Conservation (phyloP, 2,113 vertebrate species). For the Pelmatolapia mariae region DNA sequence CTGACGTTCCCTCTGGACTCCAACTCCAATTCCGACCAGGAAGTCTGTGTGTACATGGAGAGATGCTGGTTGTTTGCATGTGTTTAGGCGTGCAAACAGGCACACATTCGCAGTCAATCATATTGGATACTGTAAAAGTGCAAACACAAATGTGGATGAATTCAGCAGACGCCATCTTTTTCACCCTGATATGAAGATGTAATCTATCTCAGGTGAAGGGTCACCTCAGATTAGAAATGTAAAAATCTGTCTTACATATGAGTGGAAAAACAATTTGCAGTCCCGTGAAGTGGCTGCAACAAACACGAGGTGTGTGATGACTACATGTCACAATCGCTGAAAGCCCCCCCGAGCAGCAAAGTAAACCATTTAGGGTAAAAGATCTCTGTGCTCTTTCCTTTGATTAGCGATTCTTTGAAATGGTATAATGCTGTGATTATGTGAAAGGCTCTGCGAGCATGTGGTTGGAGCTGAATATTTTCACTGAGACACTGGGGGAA, state of each 20-base stretch:
- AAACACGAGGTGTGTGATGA: constrained; percentile 47
- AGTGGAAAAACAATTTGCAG: background rate
- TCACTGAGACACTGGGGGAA: constrained; percentile 63
- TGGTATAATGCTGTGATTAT: constrained; percentile 68
- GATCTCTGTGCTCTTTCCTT: constrained; percentile 51
- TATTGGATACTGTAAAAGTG: background rate
- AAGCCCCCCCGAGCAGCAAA: constrained; percentile 7
- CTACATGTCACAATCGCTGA: background rate
- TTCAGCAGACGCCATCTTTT: background rate
- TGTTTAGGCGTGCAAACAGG: background rate
- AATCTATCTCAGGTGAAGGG: background rate
- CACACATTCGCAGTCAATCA: background rate
- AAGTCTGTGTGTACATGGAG: constrained; percentile 12
- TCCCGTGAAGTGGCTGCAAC: constrained; percentile 9
- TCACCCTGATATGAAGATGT: background rate
- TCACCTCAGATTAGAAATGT: background rate
- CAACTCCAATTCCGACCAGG: constrained; percentile 1
- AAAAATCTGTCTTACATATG: background rate
- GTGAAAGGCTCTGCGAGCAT: constrained; percentile 60
- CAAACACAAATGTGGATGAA: background rate
- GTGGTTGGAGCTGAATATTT: constrained; percentile 61
- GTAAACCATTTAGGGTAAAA: constrained; percentile 59
- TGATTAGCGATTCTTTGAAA: constrained; percentile 67
- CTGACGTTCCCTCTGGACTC: constrained; percentile 34
- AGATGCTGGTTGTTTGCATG: constrained; percentile 1